Conservation (phyloP, 2,888 invertebrate genomes). For the Sclerodermus sp. region DNA sequence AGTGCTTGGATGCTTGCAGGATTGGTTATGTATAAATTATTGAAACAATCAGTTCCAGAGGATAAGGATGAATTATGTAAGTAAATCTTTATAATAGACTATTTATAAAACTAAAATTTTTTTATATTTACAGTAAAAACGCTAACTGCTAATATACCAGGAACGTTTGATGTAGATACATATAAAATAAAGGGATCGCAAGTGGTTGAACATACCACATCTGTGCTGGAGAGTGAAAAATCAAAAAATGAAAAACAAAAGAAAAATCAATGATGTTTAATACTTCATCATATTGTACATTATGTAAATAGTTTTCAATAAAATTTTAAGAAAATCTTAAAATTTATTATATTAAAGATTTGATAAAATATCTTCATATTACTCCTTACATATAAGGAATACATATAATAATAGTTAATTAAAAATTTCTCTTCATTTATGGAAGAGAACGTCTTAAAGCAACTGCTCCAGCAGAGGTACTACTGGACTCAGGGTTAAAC, state of each 20-base stretch:
- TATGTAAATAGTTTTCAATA: no score
- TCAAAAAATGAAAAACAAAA: neutral
- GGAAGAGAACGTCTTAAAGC: slow-evolving; percentile 48
- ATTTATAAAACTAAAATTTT: neutral
- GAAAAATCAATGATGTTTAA: no score
- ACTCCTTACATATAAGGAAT: neutral
- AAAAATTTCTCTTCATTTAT: slow-evolving; percentile 21
- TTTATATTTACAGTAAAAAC: neutral
- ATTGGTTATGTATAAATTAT: neutral
- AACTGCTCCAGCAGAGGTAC: slow-evolving; percentile 38
- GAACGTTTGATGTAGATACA: no score
- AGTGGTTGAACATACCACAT: no score
- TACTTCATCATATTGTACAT: no score
- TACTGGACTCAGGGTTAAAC: slow-evolving; percentile 43
- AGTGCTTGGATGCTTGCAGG: slow-evolving; percentile 21
- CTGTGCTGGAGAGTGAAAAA: neutral
- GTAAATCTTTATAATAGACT: neutral
- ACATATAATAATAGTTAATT: neutral
- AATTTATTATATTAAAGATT: slow-evolving; percentile 1
- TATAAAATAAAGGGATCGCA: no score
- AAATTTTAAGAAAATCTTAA: neutral
- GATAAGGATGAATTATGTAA: slow-evolving; percentile 1
- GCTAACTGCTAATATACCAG: neutral
- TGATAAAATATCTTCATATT: neutral
- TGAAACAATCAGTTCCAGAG: rapidly evolving